phyloP scores from a whole-genome alignment of 1,140 invertebrate species.

The Drosophila tani region DNA sequence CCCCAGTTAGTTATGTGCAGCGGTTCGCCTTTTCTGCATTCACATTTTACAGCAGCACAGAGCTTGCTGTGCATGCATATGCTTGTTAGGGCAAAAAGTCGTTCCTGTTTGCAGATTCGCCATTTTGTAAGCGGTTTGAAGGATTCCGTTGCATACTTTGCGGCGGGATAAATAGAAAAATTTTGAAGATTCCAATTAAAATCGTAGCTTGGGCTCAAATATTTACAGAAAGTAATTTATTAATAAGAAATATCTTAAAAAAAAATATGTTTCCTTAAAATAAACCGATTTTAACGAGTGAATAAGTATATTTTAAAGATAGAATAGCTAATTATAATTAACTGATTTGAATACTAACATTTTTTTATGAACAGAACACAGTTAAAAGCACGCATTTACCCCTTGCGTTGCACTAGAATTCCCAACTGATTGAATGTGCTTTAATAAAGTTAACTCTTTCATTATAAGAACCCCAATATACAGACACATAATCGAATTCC shows the following conservation, averaged over 20 bases:
- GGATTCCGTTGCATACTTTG: not conserved
- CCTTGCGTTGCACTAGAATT: not conserved
- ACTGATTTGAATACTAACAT: not conserved
- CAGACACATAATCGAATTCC: not conserved
- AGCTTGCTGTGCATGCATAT: slow-evolving; percentile 24
- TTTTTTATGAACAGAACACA: not conserved
- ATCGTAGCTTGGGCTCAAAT: no score
- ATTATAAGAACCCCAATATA: no score
- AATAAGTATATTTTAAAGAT: not conserved
- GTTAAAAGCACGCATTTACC: not conserved
- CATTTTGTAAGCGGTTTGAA: not conserved
- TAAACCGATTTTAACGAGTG: not conserved
- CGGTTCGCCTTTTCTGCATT: slow-evolving; percentile 36
- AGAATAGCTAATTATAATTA: not conserved
- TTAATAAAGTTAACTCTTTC: not conserved
- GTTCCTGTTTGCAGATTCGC: slow-evolving; percentile 17
- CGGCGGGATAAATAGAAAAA: no score
- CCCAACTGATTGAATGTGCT: not conserved
- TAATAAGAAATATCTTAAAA: not conserved
- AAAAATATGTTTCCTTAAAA: not conserved
- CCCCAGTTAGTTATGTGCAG: slow-evolving; percentile 64
- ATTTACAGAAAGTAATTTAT: no score
- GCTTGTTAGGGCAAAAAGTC: not conserved
- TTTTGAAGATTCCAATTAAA: no score
- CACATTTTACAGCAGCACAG: slow-evolving; percentile 16